These are phyloP conservation scores for Sorex maritimensis DNA, from an alignment of 2,797 vertebrate genomes.

Conservation along the genomic window DNA sequence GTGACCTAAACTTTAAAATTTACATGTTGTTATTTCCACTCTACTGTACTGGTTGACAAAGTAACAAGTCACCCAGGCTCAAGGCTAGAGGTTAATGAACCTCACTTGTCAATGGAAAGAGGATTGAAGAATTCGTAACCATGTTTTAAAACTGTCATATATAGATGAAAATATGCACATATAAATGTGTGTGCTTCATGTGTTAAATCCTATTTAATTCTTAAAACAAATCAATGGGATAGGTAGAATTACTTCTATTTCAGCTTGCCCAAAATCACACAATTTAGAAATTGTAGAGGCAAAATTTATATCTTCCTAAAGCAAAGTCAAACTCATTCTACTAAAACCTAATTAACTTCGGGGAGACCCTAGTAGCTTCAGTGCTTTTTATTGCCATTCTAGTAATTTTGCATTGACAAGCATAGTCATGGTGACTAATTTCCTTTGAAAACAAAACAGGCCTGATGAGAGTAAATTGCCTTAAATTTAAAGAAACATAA, in stretches of 20 bases:
- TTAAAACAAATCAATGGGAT: conserved; percentile 2
- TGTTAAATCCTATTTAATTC: conserved; percentile 13
- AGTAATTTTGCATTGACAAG: conserved; percentile 20
- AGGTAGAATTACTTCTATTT: conserved; percentile 8
- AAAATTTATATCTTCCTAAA: conserved; percentile 17
- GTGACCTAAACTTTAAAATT: not conserved
- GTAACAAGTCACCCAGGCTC: not conserved
- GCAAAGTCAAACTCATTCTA: conserved; percentile 5
- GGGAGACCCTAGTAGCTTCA: not conserved
- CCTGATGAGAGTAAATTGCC: not conserved
- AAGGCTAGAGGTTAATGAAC: not conserved
- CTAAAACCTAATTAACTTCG: conserved; percentile 13
- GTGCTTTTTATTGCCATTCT: not conserved
- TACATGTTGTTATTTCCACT: not conserved
- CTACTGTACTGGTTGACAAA: not conserved
- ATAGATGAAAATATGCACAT: not conserved
- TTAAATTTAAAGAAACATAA: conserved; percentile 44
- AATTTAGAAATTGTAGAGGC: not conserved
- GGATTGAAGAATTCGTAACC: not conserved
- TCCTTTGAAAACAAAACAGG: conserved; percentile 51
- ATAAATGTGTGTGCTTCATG: not conserved
- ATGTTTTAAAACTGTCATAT: conserved; percentile 43
- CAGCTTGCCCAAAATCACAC: not conserved
- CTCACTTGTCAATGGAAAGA: not conserved
- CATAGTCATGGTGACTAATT: not conserved